These are phyloP conservation scores for Orchestes rusci DNA, from an alignment of 2,888 invertebrate species.

Conservation along the genomic window DNA sequence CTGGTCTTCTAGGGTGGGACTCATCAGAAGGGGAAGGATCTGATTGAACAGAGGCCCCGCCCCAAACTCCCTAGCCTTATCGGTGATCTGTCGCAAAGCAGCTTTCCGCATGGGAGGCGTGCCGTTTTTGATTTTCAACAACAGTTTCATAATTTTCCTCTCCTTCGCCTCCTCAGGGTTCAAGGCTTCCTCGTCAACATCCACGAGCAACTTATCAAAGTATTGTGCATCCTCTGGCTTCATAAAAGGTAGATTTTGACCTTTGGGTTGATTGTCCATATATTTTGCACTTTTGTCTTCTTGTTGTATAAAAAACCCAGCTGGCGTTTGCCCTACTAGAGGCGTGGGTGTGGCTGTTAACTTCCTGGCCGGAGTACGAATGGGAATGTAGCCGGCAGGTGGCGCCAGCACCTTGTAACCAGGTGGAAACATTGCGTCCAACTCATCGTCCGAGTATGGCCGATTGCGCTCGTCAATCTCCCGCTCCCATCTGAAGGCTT, in stretches of 20 bases:
- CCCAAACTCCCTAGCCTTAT: constrained; percentile 97
- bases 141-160: constrained; percentile 96
- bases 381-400: constrained; percentile 75
- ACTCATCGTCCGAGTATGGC: constrained; percentile 93
- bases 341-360: constrained; percentile 98
- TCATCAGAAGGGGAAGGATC: constrained; percentile 98
- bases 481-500: constrained; percentile 96
- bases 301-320: constrained; percentile 91
- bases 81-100: constrained; percentile 94
- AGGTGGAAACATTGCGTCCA: constrained; percentile 95
- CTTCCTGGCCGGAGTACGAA: constrained; percentile 95
- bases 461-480: constrained; percentile 98
- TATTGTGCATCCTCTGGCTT: constrained; percentile 99
- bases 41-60: constrained; percentile 99
- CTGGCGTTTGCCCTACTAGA: constrained; percentile 75
- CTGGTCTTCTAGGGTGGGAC: constrained; percentile 98
- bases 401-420: constrained; percentile 71
- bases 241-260: constrained; percentile 90
- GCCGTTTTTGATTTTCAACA: constrained; percentile 98
- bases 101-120: constrained; percentile 99
- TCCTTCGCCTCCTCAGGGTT: constrained; percentile 97
- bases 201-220: constrained; percentile 95
- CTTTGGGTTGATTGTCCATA: constrained; percentile 91
- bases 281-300: constrained; percentile 81
- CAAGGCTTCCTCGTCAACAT: constrained; percentile 94